Evolutionary conservation across 2,113 vertebrate genomes (phyloP).

Genomic region (Poecile atricapillus): DNA sequence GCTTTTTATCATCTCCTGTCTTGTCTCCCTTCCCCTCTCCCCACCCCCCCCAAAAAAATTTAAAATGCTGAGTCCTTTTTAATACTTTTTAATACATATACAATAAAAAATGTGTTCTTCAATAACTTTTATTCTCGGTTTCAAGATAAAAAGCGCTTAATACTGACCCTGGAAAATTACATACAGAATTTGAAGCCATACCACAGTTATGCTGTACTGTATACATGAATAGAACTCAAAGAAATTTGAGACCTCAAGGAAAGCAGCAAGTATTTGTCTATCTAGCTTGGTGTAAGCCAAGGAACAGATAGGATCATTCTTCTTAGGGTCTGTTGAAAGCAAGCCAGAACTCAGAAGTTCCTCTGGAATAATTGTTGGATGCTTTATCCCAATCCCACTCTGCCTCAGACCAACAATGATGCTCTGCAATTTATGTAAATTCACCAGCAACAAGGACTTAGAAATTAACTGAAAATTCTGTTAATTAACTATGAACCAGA

Average conservation of each 20-base stretch:
- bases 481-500: neutral
- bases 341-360: neutral
- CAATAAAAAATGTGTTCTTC: neutral
- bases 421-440: neutral
- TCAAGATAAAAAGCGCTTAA: neutral
- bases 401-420: neutral
- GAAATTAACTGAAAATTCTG: neutral
- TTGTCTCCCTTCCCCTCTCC: neutral
- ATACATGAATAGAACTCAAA: neutral
- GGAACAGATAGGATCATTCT: neutral
- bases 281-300: neutral
- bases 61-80: neutral
- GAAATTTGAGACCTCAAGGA: neutral
- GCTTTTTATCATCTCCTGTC: neutral
- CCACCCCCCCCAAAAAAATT: fast-evolving
- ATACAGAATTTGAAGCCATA: neutral
- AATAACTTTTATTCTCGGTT: neutral
- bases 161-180: neutral
- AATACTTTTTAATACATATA: neutral
- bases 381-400: neutral
- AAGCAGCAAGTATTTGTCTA: neutral
- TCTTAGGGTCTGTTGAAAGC: neutral
- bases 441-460: neutral
- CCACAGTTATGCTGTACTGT: neutral
- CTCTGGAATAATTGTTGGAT: neutral